Conservation (phyloP, 2,888 invertebrate genomes). For the Ceraclea dissimilis region DNA sequence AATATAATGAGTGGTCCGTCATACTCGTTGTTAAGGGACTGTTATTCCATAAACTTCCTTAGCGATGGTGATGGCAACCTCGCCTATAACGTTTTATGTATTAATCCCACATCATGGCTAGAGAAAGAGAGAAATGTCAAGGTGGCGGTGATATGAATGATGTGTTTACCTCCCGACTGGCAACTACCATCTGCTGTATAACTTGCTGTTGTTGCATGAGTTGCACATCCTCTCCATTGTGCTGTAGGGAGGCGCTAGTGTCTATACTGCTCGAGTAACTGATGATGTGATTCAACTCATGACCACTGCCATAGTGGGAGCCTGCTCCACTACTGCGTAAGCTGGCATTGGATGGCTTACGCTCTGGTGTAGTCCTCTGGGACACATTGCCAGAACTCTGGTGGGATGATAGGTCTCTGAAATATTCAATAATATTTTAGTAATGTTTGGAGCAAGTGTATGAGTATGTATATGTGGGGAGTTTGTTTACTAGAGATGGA, state of each 20-base stretch:
- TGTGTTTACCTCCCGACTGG: neutral
- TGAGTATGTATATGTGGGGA: no score
- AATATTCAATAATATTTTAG: neutral
- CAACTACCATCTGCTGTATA: neutral
- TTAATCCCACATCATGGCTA: no score
- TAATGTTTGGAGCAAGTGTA: no score
- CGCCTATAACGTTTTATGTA: no score
- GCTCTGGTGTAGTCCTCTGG: constrained; percentile 36
- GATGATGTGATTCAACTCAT: neutral
- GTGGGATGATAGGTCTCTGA: constrained; percentile 1
- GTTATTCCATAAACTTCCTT: no score
- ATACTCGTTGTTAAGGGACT: no score
- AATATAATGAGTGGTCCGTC: no score
- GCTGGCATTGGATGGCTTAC: constrained; percentile 44
- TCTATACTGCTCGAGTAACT: neutral
- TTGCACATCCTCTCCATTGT: neutral
- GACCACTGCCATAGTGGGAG: neutral
- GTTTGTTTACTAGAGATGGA: no score
- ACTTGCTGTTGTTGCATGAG: no score
- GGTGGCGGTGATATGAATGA: no score
- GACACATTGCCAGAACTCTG: constrained; percentile 18
- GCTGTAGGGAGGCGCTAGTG: neutral
- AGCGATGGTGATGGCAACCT: no score
- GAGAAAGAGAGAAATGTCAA: no score
- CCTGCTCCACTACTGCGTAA: constrained; percentile 2